These are phyloP conservation scores for Halesus radiatus DNA, from an alignment of 1,140 invertebrate genomes.

Conservation along the genomic window DNA sequence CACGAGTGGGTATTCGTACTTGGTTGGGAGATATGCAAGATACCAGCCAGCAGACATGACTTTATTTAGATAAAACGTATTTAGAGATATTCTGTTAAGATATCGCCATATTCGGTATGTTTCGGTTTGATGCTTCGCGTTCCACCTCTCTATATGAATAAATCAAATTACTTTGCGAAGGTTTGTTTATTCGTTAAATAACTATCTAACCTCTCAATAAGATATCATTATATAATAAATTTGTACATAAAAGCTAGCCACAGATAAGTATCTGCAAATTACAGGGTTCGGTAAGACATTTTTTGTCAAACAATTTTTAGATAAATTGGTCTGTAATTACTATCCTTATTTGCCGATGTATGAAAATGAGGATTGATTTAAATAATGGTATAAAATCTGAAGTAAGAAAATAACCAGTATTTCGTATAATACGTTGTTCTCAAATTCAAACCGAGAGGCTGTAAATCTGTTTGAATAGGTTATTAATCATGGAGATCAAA, in stretches of 20 bases:
- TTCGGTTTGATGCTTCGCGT: too few relatives aligned
- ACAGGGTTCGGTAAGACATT: background rate
- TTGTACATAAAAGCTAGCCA: background rate
- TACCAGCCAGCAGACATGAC: too few relatives aligned
- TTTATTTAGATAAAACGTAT: too few relatives aligned
- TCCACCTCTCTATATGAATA: too few relatives aligned
- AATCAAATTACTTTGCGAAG: too few relatives aligned
- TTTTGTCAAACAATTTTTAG: background rate
- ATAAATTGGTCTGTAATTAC: background rate
- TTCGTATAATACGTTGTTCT: background rate
- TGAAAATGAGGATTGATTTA: background rate
- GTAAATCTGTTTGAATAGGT: background rate
- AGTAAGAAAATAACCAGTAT: conserved; percentile 2
- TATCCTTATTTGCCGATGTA: background rate
- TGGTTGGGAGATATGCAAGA: too few relatives aligned
- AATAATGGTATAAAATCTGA: background rate
- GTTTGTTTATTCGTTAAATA: too few relatives aligned
- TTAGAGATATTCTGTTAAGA: too few relatives aligned
- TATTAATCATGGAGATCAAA: conserved; percentile 13
- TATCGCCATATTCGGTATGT: too few relatives aligned
- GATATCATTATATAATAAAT: too few relatives aligned
- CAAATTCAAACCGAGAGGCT: background rate
- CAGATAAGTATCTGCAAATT: background rate
- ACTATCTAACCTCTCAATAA: too few relatives aligned
- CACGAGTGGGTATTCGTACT: too few relatives aligned